Evolutionary conservation across 1,140 invertebrate genomes (phyloP).

Genomic region (Lutraria rhynchaena): DNA sequence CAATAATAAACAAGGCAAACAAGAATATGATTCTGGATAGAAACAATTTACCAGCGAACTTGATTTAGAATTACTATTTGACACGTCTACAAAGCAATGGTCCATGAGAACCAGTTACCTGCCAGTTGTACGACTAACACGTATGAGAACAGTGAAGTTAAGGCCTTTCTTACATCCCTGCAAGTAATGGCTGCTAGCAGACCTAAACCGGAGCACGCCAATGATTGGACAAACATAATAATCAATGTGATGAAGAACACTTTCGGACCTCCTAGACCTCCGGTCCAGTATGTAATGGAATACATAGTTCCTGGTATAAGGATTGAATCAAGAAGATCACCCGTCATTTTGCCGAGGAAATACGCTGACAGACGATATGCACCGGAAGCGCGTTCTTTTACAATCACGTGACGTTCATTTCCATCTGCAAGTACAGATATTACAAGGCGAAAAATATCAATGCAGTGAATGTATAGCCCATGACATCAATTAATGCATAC

Average conservation of each 20-base stretch:
- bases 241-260: background rate
- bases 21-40: too few relatives aligned
- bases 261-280: background rate
- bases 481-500: too few relatives aligned
- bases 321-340: background rate
- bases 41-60: too few relatives aligned
- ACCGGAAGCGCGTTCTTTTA: too few relatives aligned
- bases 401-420: constrained; percentile 90
- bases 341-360: background rate
- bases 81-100: too few relatives aligned
- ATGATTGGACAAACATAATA: background rate
- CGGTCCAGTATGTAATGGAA: constrained; percentile 4
- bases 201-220: constrained; percentile 27
- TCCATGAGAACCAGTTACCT: constrained; percentile 20
- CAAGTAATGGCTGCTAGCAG: background rate
- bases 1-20: too few relatives aligned
- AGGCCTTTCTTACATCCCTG: constrained; percentile 5
- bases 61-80: too few relatives aligned
- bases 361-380: too few relatives aligned
- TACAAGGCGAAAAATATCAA: background rate
- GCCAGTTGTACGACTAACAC: background rate
- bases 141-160: constrained; percentile 23
- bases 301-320: background rate
- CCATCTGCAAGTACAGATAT: constrained; percentile 86
- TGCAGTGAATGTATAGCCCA: too few relatives aligned